phyloP scores from a whole-genome alignment of 2,797 vertebrate genomes.

The Muscicapa comitata region DNA sequence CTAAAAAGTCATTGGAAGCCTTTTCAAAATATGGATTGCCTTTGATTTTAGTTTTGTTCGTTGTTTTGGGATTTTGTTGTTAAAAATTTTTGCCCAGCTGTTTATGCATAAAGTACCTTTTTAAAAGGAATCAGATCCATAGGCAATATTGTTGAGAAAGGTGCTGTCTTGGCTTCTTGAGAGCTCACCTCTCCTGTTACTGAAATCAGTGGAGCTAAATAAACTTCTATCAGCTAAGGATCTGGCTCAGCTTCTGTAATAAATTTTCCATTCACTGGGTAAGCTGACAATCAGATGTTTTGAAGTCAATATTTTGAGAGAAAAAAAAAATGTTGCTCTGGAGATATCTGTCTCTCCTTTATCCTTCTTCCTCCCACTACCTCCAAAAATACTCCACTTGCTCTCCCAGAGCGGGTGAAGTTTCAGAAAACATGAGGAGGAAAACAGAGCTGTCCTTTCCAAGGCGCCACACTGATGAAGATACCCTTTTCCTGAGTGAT shows the following conservation, averaged over 20 bases:
- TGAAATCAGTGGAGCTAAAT: background rate
- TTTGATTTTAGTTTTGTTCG: background rate
- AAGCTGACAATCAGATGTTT: background rate
- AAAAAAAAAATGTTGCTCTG: background rate
- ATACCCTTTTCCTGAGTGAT: background rate
- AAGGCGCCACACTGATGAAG: accelerated
- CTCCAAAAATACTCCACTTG: background rate
- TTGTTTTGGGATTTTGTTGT: background rate
- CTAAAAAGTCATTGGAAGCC: background rate
- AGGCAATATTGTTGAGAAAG: background rate
- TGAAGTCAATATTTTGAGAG: background rate
- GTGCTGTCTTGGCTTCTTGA: background rate
- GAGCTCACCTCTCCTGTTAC: background rate
- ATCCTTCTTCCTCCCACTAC: background rate
- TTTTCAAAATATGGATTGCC: background rate
- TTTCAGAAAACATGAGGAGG: background rate
- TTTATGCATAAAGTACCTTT: background rate
- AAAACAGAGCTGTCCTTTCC: background rate
- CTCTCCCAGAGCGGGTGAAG: background rate
- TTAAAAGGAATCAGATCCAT: background rate
- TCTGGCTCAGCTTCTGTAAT: background rate
- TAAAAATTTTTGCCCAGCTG: background rate
- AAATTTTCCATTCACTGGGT: background rate
- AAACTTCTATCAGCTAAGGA: background rate
- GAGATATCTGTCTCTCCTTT: background rate